Evolutionary conservation across 2,888 invertebrate species (phyloP).

Genomic region (Ephialtes manifestator): DNA sequence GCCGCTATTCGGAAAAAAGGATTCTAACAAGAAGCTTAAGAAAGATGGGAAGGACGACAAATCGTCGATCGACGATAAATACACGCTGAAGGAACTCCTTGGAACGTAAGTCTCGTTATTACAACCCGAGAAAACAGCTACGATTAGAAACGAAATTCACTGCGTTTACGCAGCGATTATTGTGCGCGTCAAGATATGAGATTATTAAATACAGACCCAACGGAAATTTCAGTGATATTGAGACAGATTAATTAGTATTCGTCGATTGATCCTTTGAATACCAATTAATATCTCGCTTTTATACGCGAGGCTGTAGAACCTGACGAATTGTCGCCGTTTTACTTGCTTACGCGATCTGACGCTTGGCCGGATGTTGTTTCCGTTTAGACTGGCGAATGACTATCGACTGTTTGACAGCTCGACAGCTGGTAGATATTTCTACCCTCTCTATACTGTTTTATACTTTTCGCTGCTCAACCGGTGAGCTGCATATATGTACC

Average conservation of each 20-base stretch:
- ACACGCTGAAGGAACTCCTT: constrained; percentile 94
- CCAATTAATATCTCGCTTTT: not conserved
- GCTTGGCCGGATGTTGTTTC: not conserved
- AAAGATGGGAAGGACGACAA: constrained; percentile 94
- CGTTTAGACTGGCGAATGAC: not conserved
- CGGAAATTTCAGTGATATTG: not conserved
- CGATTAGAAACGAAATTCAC: too few relatives aligned
- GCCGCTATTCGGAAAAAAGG: constrained; percentile 97
- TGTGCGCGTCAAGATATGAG: too few relatives aligned
- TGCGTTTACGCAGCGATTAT: too few relatives aligned
- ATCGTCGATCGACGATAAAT: constrained; percentile 95
- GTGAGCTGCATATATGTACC: not conserved
- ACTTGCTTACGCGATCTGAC: not conserved
- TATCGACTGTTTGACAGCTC: constrained; percentile 55
- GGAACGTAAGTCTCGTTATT: constrained; percentile 91
- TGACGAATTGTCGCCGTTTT: constrained; percentile 20
- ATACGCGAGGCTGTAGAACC: not conserved
- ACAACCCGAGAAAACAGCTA: too few relatives aligned
- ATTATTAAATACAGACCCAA: too few relatives aligned
- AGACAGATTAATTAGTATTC: constrained; percentile 20
- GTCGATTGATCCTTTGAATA: constrained; percentile 28
- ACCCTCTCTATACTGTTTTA: not conserved
- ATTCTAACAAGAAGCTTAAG: constrained; percentile 94
- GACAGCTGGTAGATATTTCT: constrained; percentile 55
- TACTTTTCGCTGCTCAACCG: not conserved